phyloP scores from a whole-genome alignment of 1,140 invertebrate genomes.

The Ceratina calcarata region DNA sequence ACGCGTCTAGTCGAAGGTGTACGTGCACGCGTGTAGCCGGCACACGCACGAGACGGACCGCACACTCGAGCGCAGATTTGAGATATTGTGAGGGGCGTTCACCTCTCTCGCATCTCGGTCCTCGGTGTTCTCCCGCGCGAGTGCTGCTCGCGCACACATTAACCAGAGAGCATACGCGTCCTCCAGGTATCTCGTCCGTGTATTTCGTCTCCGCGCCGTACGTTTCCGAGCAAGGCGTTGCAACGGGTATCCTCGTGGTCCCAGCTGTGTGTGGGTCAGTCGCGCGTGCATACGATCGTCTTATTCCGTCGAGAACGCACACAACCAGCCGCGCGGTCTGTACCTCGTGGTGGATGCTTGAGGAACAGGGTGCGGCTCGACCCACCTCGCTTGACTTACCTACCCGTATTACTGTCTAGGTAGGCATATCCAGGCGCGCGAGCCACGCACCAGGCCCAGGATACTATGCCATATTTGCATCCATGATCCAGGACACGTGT shows the following conservation, averaged over 20 bases:
- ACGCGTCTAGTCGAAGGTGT: conserved; percentile 24
- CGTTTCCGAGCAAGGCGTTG: conserved; percentile 57
- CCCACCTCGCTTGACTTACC: conserved; percentile 76
- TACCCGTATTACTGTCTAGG: conserved; percentile 77
- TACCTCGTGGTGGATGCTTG: conserved; percentile 71
- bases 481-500: conserved; percentile 72
- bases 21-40: conserved; percentile 7
- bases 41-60: conserved; percentile 42
- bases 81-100: conserved; percentile 77
- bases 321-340: conserved; percentile 8
- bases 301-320: not conserved
- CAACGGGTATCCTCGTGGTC: conserved; percentile 48
- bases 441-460: conserved; percentile 57
- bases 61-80: conserved; percentile 70
- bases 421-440: conserved; percentile 69
- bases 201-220: conserved; percentile 19
- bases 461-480: conserved; percentile 75
- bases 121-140: conserved; percentile 55
- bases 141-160: conserved; percentile 12
- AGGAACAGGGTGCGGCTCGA: conserved; percentile 77
- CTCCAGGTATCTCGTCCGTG: conserved; percentile 52
- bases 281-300: not conserved
- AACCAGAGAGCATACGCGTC: conserved; percentile 25
- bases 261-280: not conserved
- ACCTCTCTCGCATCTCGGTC: conserved; percentile 70